phyloP scores from a whole-genome alignment of 2,888 invertebrate genomes.

The Drosophila pseudotalamancana region DNA sequence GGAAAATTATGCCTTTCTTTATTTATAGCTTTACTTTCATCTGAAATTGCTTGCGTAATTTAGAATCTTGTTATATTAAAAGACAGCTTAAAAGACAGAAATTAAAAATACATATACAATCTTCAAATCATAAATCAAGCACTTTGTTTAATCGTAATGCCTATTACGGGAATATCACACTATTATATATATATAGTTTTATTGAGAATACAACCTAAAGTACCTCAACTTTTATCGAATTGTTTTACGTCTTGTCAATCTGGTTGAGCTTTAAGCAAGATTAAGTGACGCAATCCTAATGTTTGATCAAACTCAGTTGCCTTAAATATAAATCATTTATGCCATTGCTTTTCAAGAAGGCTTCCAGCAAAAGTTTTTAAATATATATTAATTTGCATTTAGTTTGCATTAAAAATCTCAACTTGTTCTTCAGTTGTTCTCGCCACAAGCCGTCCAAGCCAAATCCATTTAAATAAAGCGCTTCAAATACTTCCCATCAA shows the following conservation, averaged over 20 bases:
- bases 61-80: no score
- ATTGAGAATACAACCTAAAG: no score
- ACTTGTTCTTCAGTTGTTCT: slow-evolving; percentile 29
- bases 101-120: neutral
- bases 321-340: no score
- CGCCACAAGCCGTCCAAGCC: slow-evolving; percentile 41
- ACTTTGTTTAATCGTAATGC: no score
- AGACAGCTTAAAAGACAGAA: neutral
- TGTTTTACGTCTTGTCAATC: no score
- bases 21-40: slow-evolving; percentile 30
- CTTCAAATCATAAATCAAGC: neutral
- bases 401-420: slow-evolving; percentile 41
- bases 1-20: neutral
- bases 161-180: no score
- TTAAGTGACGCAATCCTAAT: no score
- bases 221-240: neutral
- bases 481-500: slow-evolving; percentile 31
- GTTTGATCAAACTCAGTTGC: no score
- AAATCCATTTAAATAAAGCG: slow-evolving; percentile 59
- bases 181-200: no score
- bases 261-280: no score
- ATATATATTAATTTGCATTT: slow-evolving; percentile 36
- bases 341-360: no score
- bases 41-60: neutral
- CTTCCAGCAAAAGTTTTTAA: slow-evolving; percentile 19